Evolutionary conservation across 2,797 vertebrate genomes (phyloP), one percentile per base, ranked within the genome.

Genomic region (Apogon hyalosoma): DNA sequence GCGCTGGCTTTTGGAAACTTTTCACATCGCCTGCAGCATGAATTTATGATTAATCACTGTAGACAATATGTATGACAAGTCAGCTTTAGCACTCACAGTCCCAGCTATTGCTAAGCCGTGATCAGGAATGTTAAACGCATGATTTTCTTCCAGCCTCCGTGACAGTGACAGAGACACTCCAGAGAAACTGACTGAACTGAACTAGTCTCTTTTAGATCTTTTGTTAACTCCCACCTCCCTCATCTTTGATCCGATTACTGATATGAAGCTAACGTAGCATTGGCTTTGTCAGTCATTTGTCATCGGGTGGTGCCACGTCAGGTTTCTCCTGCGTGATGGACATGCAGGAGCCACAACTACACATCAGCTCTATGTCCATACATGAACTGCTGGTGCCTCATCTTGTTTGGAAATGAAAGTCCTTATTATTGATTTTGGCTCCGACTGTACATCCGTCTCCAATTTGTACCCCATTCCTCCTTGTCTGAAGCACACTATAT

Each of bases 391-490:
- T 2, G 61, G 75, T 53, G 63, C 81, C 82, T 88, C 84, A 76
- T 86, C 85, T 83, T 65, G 77, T 91, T 92, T 91, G 83, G 78
- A 84, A 88, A 90, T 89, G 67, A 85, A 90, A 91, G 76, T 85
- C 88, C 87, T 88, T 69, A 83, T 88, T 90, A 91, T 92, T 88
- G 89, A 92, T 92, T 88, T 84, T 88, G 80, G 82, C 83, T 84
- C 69, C 3, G 47, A 65, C 80, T 77, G 79, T 79, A 87, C 87
- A 90, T 90, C 88, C 65, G 71, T 91, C 89, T 88, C 79, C 81
- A 72, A 83, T 87, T 84, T 82, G 83, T 79, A 50, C 71, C 43
- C 79, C 61, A 77, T 85, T 77, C 55, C 63, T 87, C 79, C 65
- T 62, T 72, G 76, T 88, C 84, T 69, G 13, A 73, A 56, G 58